Evolutionary conservation across 2,797 vertebrate genomes (phyloP).

Genomic region (Phaenicophaeus curvirostris): DNA sequence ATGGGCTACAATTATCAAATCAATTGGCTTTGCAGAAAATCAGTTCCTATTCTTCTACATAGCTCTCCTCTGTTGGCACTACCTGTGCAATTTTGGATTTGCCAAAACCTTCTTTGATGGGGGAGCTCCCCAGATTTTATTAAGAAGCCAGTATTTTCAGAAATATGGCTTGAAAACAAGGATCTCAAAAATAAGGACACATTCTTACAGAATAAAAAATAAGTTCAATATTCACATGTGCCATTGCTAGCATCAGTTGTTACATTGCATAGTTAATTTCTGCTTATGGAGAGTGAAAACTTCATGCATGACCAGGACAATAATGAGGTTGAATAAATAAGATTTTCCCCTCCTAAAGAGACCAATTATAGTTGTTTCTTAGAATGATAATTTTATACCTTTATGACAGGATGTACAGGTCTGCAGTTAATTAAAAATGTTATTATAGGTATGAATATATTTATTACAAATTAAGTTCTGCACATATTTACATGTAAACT

Average conservation of each 20-base stretch:
- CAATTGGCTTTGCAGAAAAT: constrained; percentile 77
- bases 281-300: constrained; percentile 42
- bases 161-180: constrained; percentile 62
- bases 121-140: constrained; percentile 62
- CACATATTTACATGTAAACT: background rate
- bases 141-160: constrained; percentile 72
- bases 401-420: constrained; percentile 33
- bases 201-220: constrained; percentile 64
- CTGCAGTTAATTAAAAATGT: constrained; percentile 45
- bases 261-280: constrained; percentile 64
- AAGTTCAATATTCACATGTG: constrained; percentile 48
- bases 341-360: constrained; percentile 44
- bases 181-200: constrained; percentile 57
- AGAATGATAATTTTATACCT: constrained; percentile 46
- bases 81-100: constrained; percentile 74
- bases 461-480: background rate
- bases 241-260: constrained; percentile 59
- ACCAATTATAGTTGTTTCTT: constrained; percentile 51
- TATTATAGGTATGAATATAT: background rate
- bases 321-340: constrained; percentile 47
- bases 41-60: constrained; percentile 76
- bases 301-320: constrained; percentile 62
- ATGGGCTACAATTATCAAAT: constrained; percentile 80
- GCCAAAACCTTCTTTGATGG: constrained; percentile 58
- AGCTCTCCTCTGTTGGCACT: constrained; percentile 73